Evolutionary conservation across 2,888 invertebrate species (phyloP).

Genomic region (Unio delphinus): DNA sequence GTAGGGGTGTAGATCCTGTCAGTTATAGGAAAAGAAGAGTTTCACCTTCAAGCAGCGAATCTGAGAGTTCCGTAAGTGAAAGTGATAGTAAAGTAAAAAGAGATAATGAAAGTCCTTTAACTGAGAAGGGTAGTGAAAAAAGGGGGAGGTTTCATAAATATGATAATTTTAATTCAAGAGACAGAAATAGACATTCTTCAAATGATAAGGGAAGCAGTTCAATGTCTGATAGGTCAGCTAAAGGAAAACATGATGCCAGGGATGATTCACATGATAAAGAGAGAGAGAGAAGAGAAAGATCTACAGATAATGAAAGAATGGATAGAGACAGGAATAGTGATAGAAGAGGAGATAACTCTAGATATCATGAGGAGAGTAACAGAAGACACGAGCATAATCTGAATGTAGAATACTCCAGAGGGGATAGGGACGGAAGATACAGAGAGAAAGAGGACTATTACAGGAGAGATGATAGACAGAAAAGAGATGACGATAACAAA

Average conservation of each 20-base stretch:
- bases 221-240: conserved; percentile 4
- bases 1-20: not conserved
- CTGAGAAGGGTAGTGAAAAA: not conserved
- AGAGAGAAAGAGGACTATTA: not conserved
- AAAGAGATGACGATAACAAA: conserved; percentile 18
- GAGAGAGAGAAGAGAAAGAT: conserved; percentile 4
- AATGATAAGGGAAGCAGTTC: not conserved
- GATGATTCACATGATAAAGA: not conserved
- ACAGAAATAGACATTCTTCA: conserved; percentile 12
- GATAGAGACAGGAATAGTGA: conserved; percentile 13
- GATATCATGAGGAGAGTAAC: conserved; percentile 2
- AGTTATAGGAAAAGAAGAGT: not conserved
- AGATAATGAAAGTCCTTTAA: conserved; percentile 3
- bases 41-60: too few species aligned
- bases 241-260: not conserved
- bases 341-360: conserved; percentile 8
- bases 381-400: not conserved
- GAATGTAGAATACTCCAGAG: too few species aligned
- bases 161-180: conserved; percentile 4
- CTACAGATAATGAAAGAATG: conserved; percentile 6
- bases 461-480: too few species aligned
- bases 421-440: conserved; percentile 4
- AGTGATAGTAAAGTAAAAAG: too few species aligned
- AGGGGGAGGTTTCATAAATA: conserved; percentile 3
- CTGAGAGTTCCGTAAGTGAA: too few species aligned